Conservation (phyloP, 2,797 vertebrate genomes). For the Acrossocheilus wenchowensis region DNA sequence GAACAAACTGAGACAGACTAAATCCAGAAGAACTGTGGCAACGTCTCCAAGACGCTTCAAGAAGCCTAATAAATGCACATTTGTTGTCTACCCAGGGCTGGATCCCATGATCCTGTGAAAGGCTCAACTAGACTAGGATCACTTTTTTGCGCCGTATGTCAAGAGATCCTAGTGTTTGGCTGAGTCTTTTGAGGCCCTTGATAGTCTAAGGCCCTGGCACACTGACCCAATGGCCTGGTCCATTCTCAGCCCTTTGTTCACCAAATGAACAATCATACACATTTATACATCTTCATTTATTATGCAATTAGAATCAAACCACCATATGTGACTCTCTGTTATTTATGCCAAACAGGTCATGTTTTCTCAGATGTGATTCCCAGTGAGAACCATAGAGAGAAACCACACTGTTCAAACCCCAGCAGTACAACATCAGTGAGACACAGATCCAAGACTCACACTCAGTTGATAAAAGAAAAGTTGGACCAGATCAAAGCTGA, state of each 20-base stretch:
- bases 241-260: conserved; percentile 6
- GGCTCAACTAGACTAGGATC: no score
- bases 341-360: conserved; percentile 41
- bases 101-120: no score
- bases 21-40: no score
- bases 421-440: conserved; percentile 8
- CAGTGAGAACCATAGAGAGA: conserved; percentile 5
- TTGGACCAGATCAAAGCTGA: conserved; percentile 55
- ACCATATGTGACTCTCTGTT: conserved; percentile 15
- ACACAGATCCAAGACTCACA: conserved; percentile 46
- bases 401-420: neutral
- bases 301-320: conserved; percentile 26
- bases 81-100: no score
- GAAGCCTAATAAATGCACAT: no score
- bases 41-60: no score
- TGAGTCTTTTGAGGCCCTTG: neutral
- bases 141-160: neutral
- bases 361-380: conserved; percentile 40
- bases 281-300: conserved; percentile 28
- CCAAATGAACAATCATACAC: conserved; percentile 25
- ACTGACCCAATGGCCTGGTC: conserved; percentile 20
- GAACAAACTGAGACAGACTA: no score
- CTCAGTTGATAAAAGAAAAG: conserved; percentile 52
- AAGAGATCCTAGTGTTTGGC: neutral
- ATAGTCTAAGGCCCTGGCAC: neutral